Evolutionary conservation across 2,888 invertebrate genomes (phyloP), one percentile per base, ranked within the genome.

Genomic region (Eilema sororculum): DNA sequence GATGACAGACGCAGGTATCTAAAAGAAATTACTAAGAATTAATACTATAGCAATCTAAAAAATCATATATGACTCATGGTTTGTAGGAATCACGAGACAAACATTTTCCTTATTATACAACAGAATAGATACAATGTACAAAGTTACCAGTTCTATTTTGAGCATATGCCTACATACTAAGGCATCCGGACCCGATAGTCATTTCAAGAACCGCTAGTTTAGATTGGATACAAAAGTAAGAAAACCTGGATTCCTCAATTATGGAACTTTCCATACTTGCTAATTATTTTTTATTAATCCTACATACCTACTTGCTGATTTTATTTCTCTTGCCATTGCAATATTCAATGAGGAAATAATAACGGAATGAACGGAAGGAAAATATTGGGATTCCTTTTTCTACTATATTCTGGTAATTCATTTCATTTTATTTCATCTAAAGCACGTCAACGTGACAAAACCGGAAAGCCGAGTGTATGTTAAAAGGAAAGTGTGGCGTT

Each of bases 1-100:
- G 84, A 96, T 96, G 82, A 96, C 96, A 61, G 96, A 96, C 71
- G 96, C 96, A 71, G 96, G 96, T 73, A 96, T 96, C 96, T 96
- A 82, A 57, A 90, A 91, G 72, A 79, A 78, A 76, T 74, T 66
- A 65, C 52, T 61, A 56, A 57, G 63, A 66, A 65, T 64, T 64
- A 60, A 52, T 28, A 59, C 37, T 60, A 56, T 56, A 52, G 57
- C 16, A 52, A 52, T 63, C 56, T 65, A 22, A 46, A 12, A 60
- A 68, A n/a, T 61, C 28, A 30, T 24, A 41, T 62, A 46, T 68
- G 65, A 72, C n/a, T 72, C 72, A 71, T 25, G 22, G 6, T 67
- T 65, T n/a, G 24, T 57, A 24, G 57, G 59, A 68, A 68, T 61
- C 56, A 28, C 37, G 41, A 65, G 67, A 67, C 58, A 61, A 57